Evolutionary conservation across 2,888 invertebrate genomes (phyloP), one percentile per base, ranked within the genome.

Genomic region (Pimpla rufipes): DNA sequence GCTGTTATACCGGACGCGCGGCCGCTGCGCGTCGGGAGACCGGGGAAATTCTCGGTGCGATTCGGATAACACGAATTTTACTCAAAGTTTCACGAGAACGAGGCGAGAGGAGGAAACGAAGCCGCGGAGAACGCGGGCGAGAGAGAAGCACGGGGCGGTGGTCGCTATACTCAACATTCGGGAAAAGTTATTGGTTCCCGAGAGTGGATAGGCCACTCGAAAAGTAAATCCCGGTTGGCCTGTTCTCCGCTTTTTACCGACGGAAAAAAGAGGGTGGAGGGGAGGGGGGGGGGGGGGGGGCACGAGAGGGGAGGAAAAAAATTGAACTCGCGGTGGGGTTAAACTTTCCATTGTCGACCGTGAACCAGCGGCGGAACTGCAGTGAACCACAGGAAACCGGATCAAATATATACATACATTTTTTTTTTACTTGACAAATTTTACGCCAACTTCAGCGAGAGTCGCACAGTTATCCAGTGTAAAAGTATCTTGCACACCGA

Each of bases 151-250:
- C 5, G 29, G 29, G 29, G 13, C 62, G 55, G 45, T 40, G 68
- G 40, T 47, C 47, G 57, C 70, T 73, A n/a, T n/a, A 80, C 82
- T 82, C 82, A 70, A 66, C 40, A 57, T 81, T 77, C 57, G 67
- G 42, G 50, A 81, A 70, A 77, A 81, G 78, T 83, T 81, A 77
- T 74, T 81, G 64, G 77, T 64, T 77, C 73, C 67, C 57, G 62
- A 68, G 76, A 83, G 59, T 71, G 42, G 71, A 82, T 78, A 42
- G 62, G 70, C 78, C 59, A 74, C 74, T 70, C 55, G 78, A 66
- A 73, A 77, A 77, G 37, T 55, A 59, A 79, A 83, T 79, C 66
- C 47, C 75, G 35, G 45, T 70, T 35, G 57, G 21, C 50, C 62
- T 59, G 59, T 74, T 62, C 42, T 23, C 67, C 52, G 35, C 47